A percentile compares a stretch with the other conserved stretches of the same genome.
Conservation (phyloP, 2,113 vertebrate species). For the Oriolus oriolus region DNA sequence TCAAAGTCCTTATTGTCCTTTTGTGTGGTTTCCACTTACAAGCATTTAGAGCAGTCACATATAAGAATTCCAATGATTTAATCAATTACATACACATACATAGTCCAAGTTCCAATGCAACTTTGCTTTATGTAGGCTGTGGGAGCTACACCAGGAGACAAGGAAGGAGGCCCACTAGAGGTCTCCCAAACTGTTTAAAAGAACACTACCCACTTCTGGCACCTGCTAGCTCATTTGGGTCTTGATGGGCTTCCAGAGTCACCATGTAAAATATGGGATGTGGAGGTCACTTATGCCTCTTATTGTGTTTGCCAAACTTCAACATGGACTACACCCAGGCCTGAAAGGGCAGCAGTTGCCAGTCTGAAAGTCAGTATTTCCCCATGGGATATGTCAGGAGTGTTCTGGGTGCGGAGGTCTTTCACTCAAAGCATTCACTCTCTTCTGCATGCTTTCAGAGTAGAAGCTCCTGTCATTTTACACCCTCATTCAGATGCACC, state of each 20-base stretch:
- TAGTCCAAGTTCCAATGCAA: not conserved
- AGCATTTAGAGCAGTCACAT: not conserved
- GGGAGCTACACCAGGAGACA: not conserved
- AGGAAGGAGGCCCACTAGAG: constrained; percentile 18
- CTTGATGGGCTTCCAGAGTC: not conserved
- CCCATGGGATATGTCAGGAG: accelerated
- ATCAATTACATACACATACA: accelerated
- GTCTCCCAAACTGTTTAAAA: constrained; percentile 21
- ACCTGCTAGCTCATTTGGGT: not conserved
- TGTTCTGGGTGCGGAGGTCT: accelerated
- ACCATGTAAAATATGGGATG: not conserved
- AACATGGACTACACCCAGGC: not conserved
- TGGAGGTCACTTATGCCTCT: not conserved
- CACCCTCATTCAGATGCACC: not conserved
- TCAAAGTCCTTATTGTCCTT: not conserved
- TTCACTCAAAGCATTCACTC: not conserved
- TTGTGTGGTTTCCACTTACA: not conserved
- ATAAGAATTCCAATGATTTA: not conserved
- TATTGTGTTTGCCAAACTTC: not conserved
- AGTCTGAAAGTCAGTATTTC: not conserved
- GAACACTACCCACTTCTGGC: not conserved
- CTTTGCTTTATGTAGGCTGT: not conserved
- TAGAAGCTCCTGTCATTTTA: not conserved
- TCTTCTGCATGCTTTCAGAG: not conserved
- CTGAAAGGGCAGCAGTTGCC: not conserved